Evolutionary conservation across 2,113 vertebrate species (phyloP), one percentile per base, ranked within the genome.

Genomic region (Oceanites oceanicus): DNA sequence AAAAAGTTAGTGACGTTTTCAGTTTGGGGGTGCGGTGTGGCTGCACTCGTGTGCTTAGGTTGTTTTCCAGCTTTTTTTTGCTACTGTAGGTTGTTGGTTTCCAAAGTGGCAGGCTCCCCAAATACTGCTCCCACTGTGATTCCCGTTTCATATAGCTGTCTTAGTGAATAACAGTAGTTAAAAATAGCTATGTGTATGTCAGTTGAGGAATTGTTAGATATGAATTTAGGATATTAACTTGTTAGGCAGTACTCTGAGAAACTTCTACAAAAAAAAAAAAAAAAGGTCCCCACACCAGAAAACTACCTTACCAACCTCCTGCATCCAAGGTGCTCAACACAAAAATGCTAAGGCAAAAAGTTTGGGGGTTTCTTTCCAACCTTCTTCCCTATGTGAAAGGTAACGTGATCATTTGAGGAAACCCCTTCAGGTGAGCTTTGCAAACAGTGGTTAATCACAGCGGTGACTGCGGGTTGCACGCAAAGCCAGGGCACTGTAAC

Each of bases 1-100:
- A n/a, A n/a, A 0, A 11, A 15, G 36, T 32, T 27, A 49, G 9
- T 0, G 36, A 0, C 13, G 2, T 3, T 30, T 2, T 13, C 17
- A 36, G 52, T 38, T 45, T 5, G 20, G 40, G 29, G 52, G 32
- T 0, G 17, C 5, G 4, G 25, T 0, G 2, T 3, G 68, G 58
- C 45, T 3, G 30, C 9, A 0, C 21, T 77, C 6, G 15, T 11
- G 38, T 15, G 13, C 23, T 5, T 1, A 1, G 36, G 25, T 4
- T 6, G 22, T 42, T 73, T 11, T 56, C 22, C 13, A 7, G 32
- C 25, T 22, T 22, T 34, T 21, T 9, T 10, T 83, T 29, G 27
- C 1, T 1, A 13, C 26, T 23, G 29, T 5, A 9, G 20, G 36
- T 4, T 47, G 50, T n/a, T 55, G 53, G 34, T 61, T 75, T 62